phyloP scores from a whole-genome alignment of 2,888 invertebrate genomes.

The Phlogophora meticulosa region DNA sequence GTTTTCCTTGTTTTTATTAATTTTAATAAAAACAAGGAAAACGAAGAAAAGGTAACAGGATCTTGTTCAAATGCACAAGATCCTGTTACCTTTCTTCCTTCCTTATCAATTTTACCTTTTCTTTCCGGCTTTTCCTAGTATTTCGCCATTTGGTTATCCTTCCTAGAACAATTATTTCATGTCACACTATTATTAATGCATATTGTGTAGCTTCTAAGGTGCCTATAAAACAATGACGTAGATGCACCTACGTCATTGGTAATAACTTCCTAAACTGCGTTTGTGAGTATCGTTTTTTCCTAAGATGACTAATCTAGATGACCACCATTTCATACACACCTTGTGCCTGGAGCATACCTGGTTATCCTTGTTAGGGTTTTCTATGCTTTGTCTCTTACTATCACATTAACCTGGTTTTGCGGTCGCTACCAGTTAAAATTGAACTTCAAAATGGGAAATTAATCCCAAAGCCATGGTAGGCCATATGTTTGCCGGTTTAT shows the following conservation, averaged over 20 bases:
- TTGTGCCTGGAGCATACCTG: background rate
- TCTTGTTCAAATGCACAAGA: no score
- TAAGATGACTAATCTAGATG: slow-evolving; percentile 11
- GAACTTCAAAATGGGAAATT: no score
- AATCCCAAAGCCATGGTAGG: no score
- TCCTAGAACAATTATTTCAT: background rate
- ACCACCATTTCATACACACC: background rate
- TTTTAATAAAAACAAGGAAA: no score
- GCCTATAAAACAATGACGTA: slow-evolving; percentile 24
- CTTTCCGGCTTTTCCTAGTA: slow-evolving; percentile 10
- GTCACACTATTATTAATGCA: slow-evolving; percentile 12
- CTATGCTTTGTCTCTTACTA: no score
- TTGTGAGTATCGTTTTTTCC: slow-evolving; percentile 20
- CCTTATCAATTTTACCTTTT: background rate
- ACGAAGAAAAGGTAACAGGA: no score
- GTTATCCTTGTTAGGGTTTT: no score
- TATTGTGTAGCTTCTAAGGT: background rate
- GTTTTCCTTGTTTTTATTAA: no score
- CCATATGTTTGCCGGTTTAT: no score
- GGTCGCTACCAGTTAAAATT: no score
- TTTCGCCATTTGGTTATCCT: slow-evolving; percentile 2
- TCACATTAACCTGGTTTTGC: no score
- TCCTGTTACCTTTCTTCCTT: slow-evolving; percentile 23
- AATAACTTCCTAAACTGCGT: slow-evolving; percentile 5
- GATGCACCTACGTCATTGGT: slow-evolving; percentile 39